A percentile compares a stretch with the other conserved stretches of the same genome.
phyloP scores from a whole-genome alignment of 1,140 invertebrate species.

The Neotoxoptera formosana region DNA sequence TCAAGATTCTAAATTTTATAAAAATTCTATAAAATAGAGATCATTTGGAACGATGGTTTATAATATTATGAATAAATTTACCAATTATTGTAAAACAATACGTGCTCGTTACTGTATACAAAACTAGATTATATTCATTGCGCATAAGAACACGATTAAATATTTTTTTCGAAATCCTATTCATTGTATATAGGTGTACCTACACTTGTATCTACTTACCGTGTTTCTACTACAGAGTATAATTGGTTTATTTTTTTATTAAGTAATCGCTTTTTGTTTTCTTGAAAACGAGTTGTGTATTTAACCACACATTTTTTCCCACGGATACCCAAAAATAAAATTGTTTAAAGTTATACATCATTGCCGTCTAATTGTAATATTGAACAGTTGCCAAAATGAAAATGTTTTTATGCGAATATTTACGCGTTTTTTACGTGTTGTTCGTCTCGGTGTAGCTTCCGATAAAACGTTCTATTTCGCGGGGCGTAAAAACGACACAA shows the following conservation, averaged over 20 bases:
- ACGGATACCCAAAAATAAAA: constrained; percentile 23
- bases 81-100: not conserved
- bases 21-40: not conserved
- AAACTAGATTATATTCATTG: not conserved
- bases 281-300: not conserved
- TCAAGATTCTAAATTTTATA: not conserved
- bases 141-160: not conserved
- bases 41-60: not conserved
- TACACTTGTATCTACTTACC: not conserved
- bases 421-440: not conserved
- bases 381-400: not conserved
- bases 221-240: not conserved
- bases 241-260: not conserved
- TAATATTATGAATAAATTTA: not conserved
- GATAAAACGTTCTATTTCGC: not conserved
- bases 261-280: not conserved
- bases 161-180: not conserved
- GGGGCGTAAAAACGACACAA: not conserved
- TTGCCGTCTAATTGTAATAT: not conserved
- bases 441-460: not conserved
- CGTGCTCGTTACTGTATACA: not conserved
- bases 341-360: not conserved
- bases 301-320: not conserved
- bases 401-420: not conserved
- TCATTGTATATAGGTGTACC: no score